A percentile compares a stretch with the other conserved stretches of the same genome.
Conservation (phyloP, 2,113 vertebrate genomes). For the Baryphthengus martii region DNA sequence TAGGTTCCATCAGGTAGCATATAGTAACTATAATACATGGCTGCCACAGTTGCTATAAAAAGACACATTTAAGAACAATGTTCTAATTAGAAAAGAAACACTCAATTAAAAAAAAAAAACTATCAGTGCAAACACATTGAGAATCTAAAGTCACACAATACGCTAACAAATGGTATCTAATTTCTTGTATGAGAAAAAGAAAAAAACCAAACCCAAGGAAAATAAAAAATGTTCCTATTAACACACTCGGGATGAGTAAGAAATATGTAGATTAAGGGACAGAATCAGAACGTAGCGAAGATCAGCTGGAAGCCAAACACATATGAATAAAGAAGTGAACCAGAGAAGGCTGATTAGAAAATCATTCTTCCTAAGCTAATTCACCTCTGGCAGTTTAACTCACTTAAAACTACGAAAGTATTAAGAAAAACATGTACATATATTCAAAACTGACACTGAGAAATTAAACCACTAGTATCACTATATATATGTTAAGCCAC, state of each 20-base stretch:
- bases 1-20: constrained; percentile 94
- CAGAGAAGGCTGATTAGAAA: neutral
- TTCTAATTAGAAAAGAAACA: neutral
- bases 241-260: neutral
- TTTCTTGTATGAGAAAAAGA: neutral
- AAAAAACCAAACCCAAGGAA: no score
- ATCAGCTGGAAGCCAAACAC: neutral
- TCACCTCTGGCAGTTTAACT: neutral
- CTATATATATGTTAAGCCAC: neutral
- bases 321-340: neutral
- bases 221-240: neutral
- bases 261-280: neutral
- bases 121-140: neutral
- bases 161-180: neutral
- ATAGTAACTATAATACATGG: constrained; percentile 97
- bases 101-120: no score
- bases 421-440: neutral
- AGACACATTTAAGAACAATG: neutral
- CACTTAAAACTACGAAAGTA: neutral
- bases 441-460: neutral
- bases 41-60: constrained; percentile 75
- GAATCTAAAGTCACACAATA: neutral
- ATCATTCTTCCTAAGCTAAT: neutral
- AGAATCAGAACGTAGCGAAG: neutral
- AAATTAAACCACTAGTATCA: neutral